Percentiles rank a stretch among this genome's conserved stretches.
Conservation (phyloP, 2,113 vertebrate species). For the Tragelaphus strepsiceros region DNA sequence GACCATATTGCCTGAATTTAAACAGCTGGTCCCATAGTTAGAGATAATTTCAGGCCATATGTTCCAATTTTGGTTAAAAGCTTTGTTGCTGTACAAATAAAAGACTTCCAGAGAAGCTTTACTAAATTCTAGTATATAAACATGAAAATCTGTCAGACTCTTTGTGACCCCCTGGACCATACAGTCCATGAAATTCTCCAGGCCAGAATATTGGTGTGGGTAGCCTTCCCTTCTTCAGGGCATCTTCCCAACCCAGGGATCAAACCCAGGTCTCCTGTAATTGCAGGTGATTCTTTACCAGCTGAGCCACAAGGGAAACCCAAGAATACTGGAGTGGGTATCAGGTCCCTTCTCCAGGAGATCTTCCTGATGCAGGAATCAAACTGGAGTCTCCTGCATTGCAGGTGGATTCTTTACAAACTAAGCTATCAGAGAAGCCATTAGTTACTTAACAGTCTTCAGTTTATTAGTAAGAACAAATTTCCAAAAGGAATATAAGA, state of each 20-base stretch:
- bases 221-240: neutral
- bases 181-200: neutral
- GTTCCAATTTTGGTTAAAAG: neutral
- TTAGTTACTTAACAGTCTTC: neutral
- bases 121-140: neutral
- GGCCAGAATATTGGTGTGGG: accelerated
- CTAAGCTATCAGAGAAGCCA: neutral
- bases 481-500: neutral
- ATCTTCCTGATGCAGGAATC: neutral
- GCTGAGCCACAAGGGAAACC: neutral
- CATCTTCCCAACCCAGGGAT: neutral
- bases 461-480: neutral
- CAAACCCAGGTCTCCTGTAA: neutral
- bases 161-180: neutral
- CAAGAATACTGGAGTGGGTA: neutral
- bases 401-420: neutral
- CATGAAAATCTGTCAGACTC: neutral
- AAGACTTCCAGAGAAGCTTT: neutral
- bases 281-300: neutral
- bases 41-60: neutral
- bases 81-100: neutral
- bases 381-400: accelerated
- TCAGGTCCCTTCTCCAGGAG: neutral
- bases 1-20: neutral
- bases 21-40: neutral